phyloP scores from a whole-genome alignment of 2,797 vertebrate genomes.

The Hydrocynus forskahlii region DNA sequence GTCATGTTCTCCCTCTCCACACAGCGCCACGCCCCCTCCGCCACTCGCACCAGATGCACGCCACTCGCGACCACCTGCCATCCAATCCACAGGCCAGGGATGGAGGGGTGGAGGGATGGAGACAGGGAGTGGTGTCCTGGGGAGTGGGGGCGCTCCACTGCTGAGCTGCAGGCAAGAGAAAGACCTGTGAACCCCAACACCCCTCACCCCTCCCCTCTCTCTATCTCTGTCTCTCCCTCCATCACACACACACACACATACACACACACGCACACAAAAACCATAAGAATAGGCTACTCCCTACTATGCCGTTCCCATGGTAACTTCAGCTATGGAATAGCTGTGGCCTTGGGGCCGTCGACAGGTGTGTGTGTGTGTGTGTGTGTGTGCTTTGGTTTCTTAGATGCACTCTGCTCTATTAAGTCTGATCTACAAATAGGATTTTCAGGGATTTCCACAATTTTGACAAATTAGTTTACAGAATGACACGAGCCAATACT shows the following conservation, averaged over 20 bases:
- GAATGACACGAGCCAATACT: neutral
- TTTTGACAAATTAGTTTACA: neutral
- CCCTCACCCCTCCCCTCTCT: neutral
- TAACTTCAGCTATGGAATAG: conserved; percentile 61
- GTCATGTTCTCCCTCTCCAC: conserved; percentile 28
- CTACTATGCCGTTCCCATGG: conserved; percentile 66
- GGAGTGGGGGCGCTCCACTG: neutral
- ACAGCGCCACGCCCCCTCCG: conserved; percentile 28
- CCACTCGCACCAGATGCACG: conserved; percentile 65
- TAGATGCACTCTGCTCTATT: conserved; percentile 33
- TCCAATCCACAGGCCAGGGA: conserved; percentile 45
- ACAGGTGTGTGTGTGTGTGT: conserved; percentile 37
- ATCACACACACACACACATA: neutral
- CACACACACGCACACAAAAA: neutral
- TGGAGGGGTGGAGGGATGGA: neutral
- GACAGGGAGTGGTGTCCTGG: conserved; percentile 39
- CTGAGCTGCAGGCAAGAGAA: conserved; percentile 37
- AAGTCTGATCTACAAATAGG: conserved; percentile 43
- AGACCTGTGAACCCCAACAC: conserved; percentile 31
- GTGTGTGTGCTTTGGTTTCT: conserved; percentile 1
- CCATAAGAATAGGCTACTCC: conserved; percentile 53
- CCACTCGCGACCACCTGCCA: conserved; percentile 68
- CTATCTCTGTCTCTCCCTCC: neutral
- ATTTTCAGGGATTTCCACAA: conserved; percentile 44
- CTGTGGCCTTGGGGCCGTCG: conserved; percentile 54